A percentile compares a stretch with the other conserved stretches of the same genome.
phyloP scores from a whole-genome alignment of 1,140 invertebrate species.

The Drosophila ambigua region DNA sequence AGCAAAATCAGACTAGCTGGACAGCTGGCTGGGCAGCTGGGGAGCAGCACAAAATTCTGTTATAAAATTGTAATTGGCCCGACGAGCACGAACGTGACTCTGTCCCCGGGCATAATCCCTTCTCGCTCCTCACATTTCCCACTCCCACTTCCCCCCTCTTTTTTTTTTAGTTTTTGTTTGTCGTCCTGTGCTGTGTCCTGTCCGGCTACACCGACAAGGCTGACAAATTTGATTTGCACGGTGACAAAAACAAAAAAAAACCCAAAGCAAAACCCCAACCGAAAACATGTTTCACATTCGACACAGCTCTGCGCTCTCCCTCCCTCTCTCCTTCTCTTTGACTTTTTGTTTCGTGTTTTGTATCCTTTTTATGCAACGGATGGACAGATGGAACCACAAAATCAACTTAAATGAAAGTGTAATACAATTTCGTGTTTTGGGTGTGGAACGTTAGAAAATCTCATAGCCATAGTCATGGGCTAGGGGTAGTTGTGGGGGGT shows the following conservation, averaged over 20 bases:
- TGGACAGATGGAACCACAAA: constrained; percentile 30
- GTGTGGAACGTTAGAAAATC: too few species aligned
- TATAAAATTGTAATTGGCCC: constrained; percentile 52
- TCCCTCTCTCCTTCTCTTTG: neutral
- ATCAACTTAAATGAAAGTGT: constrained; percentile 27
- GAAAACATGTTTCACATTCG: constrained; percentile 34
- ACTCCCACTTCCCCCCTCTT: neutral
- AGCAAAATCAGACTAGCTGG: neutral
- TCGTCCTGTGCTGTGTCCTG: neutral
- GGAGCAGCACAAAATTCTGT: constrained; percentile 28
- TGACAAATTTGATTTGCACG: constrained; percentile 39
- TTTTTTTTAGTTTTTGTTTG: neutral
- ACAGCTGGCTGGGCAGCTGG: neutral
- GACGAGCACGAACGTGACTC: constrained; percentile 40
- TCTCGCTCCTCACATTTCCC: neutral
- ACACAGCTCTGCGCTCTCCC: neutral
- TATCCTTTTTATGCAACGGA: constrained; percentile 11
- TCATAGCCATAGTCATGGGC: too few species aligned
- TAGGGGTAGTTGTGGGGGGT: too few species aligned
- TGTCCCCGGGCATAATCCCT: constrained; percentile 21
- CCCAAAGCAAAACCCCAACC: constrained; percentile 4
- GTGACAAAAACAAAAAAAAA: too few species aligned
- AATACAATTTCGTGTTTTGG: constrained; percentile 2
- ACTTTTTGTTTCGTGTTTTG: constrained; percentile 2
- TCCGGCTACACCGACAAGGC: neutral